Percentiles rank a stretch among this genome's conserved stretches.
Conservation (phyloP, 2,797 vertebrate species). For the Microhierax caerulescens region DNA sequence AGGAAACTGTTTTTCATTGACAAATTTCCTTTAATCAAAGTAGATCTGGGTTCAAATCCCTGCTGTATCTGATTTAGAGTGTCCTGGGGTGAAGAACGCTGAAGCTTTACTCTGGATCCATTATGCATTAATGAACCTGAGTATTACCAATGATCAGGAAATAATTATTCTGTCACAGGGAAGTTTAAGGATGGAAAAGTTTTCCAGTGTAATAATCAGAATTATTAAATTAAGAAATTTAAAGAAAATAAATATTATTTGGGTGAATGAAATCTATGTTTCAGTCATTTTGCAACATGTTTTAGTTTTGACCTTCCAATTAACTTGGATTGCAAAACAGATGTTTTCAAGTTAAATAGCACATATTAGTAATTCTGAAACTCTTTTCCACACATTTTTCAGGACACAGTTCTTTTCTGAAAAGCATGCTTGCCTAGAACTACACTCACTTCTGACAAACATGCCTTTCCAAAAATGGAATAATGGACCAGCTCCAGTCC, state of each 20-base stretch:
- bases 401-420: not conserved
- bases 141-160: not conserved
- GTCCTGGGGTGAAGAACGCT: not conserved
- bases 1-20: slow-evolving; percentile 16
- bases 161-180: not conserved
- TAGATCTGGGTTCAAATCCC: not conserved
- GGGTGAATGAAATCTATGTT: not conserved
- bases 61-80: not conserved
- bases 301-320: slow-evolving; percentile 34
- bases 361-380: not conserved
- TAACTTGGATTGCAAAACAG: not conserved
- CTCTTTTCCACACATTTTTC: not conserved
- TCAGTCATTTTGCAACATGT: not conserved
- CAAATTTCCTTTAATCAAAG: slow-evolving; percentile 22
- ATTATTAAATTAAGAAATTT: slow-evolving; percentile 2
- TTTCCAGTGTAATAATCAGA: not conserved
- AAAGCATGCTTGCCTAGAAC: not conserved
- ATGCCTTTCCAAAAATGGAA: not conserved
- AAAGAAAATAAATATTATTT: slow-evolving; percentile 6
- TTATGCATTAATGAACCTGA: not conserved
- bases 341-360: not conserved
- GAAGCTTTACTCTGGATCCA: not conserved
- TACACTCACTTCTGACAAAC: not conserved
- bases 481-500: not conserved
- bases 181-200: not conserved